phyloP scores from a whole-genome alignment of 2,113 vertebrate genomes.

The Chlorodrepanis virens region DNA sequence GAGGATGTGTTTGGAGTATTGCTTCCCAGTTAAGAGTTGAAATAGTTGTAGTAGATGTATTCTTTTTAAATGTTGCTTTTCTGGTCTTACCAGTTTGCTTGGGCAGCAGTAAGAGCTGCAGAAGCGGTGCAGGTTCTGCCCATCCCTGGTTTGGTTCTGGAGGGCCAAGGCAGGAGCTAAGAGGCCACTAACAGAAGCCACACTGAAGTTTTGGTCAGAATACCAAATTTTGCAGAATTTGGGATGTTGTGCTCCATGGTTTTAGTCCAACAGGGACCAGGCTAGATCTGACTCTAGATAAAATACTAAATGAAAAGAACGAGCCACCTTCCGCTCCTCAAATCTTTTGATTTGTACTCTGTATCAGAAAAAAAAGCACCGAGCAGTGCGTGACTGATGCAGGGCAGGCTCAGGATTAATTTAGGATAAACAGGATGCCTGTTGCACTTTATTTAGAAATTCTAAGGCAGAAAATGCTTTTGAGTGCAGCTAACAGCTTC shows the following conservation, averaged over 20 bases:
- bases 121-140: not conserved
- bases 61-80: not conserved
- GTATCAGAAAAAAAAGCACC: not conserved
- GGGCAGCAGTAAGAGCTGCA: not conserved
- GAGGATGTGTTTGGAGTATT: not conserved
- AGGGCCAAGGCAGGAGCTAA: not conserved
- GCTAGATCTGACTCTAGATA: not conserved
- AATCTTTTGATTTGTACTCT: not conserved
- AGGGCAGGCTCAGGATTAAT: not conserved
- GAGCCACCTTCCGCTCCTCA: not conserved
- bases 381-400: not conserved
- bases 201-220: not conserved
- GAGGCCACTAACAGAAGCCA: not conserved
- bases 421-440: conserved; percentile 18
- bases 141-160: not conserved
- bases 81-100: not conserved
- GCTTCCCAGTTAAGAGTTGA: not conserved
- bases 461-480: not conserved
- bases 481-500: not conserved
- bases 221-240: not conserved
- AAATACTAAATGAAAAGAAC: not conserved
- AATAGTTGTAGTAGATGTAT: not conserved
- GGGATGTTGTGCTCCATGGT: not conserved
- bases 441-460: not conserved
- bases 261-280: not conserved